Evolutionary conservation across 1,140 invertebrate genomes (phyloP).

Genomic region (Atta colombica): DNA sequence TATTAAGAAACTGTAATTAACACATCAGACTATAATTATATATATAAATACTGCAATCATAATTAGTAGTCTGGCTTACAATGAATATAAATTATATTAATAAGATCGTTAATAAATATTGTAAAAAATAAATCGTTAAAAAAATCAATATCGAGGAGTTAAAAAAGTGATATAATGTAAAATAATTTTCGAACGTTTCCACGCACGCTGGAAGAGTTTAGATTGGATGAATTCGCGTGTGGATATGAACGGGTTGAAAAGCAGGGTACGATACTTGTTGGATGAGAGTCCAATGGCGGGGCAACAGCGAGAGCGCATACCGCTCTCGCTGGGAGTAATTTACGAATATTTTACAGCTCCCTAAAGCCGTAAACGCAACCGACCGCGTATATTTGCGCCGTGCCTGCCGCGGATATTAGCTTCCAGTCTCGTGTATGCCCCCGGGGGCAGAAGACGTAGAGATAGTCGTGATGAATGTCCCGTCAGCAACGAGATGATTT

Average conservation of each 20-base stretch:
- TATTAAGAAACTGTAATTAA: neutral
- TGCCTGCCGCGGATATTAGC: slow-evolving; percentile 60
- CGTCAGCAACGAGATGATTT: slow-evolving; percentile 44
- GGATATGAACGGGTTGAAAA: neutral
- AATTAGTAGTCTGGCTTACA: neutral
- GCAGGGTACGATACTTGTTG: slow-evolving; percentile 47
- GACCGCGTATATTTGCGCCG: slow-evolving; percentile 53
- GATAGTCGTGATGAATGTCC: slow-evolving; percentile 61
- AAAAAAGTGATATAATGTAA: neutral
- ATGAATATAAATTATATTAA: neutral
- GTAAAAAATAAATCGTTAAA: no score
- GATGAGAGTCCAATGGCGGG: slow-evolving; percentile 29
- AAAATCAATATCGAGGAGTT: neutral
- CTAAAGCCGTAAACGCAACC: slow-evolving; percentile 60
- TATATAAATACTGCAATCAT: neutral
- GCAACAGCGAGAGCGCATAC: slow-evolving; percentile 8
- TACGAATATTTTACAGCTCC: slow-evolving; percentile 61
- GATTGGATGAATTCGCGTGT: slow-evolving; percentile 16
- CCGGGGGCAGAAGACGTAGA: slow-evolving; percentile 43
- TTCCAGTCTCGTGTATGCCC: slow-evolving; percentile 51
- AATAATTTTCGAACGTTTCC: neutral
- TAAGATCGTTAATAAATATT: neutral
- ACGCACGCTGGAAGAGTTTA: slow-evolving; percentile 11
- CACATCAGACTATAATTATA: neutral
- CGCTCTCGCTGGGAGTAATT: slow-evolving; percentile 52